Evolutionary conservation across 2,113 vertebrate species (phyloP), one percentile per base, ranked within the genome.

Genomic region (Anhinga rufa): DNA sequence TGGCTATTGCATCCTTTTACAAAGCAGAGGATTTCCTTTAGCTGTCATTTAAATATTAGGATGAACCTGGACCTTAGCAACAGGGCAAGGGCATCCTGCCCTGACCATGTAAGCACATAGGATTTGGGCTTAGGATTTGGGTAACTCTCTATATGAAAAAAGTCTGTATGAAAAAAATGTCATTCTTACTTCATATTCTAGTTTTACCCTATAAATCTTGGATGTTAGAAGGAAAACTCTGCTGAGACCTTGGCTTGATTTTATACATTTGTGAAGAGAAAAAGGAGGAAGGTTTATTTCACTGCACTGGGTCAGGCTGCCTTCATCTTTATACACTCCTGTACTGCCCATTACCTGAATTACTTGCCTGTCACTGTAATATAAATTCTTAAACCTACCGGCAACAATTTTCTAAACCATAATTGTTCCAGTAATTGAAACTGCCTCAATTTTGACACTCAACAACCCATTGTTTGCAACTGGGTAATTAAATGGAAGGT

Each of bases 381-480:
- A 74, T 34, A 89, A 88, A 90, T 60, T 69, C 61, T 90, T 94
- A 86, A 92, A 94, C 69, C 60, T 85, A 79, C 55, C 6, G 8
- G 82, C 72, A 94, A 89, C 62, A 79, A 88, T 57, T 70, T 49
- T 78, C 74, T 91, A 77, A 86, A 84, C 65, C 42, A 82, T 88
- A 92, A 92, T 94, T 95, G 82, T 85, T 82, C 85, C 69, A 86
- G 60, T 95, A 95, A 87, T 93, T 94, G 83, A 96, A 95, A 90
- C n/a, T 62, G 75, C 90, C 49, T 93, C 71, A 60, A 3, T 96
- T 97, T 81, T 88, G 80, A 94, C 85, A 90, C 77, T 95, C 70
- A 85, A 70, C 61, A 90, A 77, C 46, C 58, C 86, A 89, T 40
- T 95, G 70, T 93, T 95, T 76, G 80, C 87, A 93, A 92, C 57